Base-by-base conservation (phyloP, 2,888 invertebrate genomes). In the Torymus tubicola region DNA sequence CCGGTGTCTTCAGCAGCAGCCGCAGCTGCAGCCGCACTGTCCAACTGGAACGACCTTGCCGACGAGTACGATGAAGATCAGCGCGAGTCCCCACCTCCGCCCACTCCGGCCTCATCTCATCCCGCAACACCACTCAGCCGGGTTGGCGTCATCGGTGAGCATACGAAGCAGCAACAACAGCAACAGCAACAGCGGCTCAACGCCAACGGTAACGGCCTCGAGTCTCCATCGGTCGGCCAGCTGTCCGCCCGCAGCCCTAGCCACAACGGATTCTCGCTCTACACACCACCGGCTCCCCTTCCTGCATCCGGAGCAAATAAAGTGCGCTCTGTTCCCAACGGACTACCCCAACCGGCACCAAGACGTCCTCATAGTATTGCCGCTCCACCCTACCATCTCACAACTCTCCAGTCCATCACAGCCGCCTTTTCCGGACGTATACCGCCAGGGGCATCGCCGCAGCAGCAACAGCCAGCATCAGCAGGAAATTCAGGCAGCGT, bases 361-460 rank as follows among this genome's bases (percentile, higher is more conserved):
- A 91, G 93, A 83, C 91, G 93, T 86, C 93, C 93, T 82, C 92
- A 92, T 86, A 93, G 93, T 88, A 93, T 92, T 84, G 91, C 92
- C 86, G 90, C 92, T 63, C 91, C 92, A 84, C 91, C 93, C 67
- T 89, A 87, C 88, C 87, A 85, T 87, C 92, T 85, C 90, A 92
- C 84, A 89, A 93, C 75, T 93, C 93, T 76, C 94, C 82, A 88
- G 79, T 69, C 75, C 42, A 82, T 78, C 67, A 81, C 81, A 53
- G 78, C 81, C 18, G 72, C 81, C 67, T 82, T 81, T 72, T 75
- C 55, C 63, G 80, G 76, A 83, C 67, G 75, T 76, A 21, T 76
- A 77, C 53, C 74, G n/a, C 61, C 86, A 83, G 21, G 83, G 71
- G 18, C 84, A 72, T 16, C 53, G 52, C 72, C 72, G 1, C 74